Evolutionary conservation across 1,140 invertebrate genomes (phyloP), one percentile per base, ranked within the genome.

Genomic region (Amphibalanus amphitrite): DNA sequence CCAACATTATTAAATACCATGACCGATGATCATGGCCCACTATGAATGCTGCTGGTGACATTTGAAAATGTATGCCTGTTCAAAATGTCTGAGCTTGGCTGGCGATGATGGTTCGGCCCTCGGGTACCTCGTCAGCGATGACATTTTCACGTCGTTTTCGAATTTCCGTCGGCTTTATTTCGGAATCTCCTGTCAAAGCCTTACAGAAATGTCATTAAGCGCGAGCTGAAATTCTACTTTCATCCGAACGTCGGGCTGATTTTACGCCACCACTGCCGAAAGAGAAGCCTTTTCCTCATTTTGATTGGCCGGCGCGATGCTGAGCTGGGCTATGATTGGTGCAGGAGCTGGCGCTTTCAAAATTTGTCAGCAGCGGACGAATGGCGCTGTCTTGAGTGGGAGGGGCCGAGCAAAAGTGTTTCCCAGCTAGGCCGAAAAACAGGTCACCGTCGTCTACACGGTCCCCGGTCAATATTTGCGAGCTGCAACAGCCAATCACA

Each of bases 101-200:
- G n/a, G n/a, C n/a, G n/a, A n/a, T n/a, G n/a, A n/a, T n/a, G n/a
- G n/a, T n/a, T n/a, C n/a, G n/a, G n/a, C n/a, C n/a, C n/a, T 38
- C 17, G 13, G 47, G 23, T 20, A 23, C 1, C 13, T 20, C 47
- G 47, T 59, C 47, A 59, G 6, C 10, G 6, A 1, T 20, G 47
- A 59, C 47, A 59, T 59, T 59, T 59, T 59, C 47, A 8, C 47
- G 47, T 59, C 47, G 47, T 59, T 59, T 59, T 59, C 47, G 47
- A 59, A 59, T 59, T 59, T 59, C 47, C 47, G 47, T 59, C 47
- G 47, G 47, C 47, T 59, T 59, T 59, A 59, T 59, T 59, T 59
- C 47, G 17, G 47, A 13, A 23, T 13, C 47, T 13, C 10, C 47
- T 59, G 47, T 59, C 47, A 59, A 59, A 59, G 47, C 47, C 10